Evolutionary conservation across 2,888 invertebrate genomes (phyloP).

Genomic region (Cataglyphis rosenhaueri): DNA sequence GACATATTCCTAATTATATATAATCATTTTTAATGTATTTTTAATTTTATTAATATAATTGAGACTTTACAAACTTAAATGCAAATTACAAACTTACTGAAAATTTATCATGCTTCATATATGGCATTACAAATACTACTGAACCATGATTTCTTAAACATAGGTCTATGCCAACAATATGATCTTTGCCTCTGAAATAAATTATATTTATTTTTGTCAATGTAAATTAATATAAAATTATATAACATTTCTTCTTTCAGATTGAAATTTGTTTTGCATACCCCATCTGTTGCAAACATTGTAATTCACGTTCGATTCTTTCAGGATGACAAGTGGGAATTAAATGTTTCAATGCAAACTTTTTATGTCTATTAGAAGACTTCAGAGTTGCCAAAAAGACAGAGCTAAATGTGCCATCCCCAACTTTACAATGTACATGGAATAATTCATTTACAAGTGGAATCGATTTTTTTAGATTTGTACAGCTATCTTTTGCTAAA

Average conservation of each 20-base stretch:
- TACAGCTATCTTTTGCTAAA: conserved; percentile 79
- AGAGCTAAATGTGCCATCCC: conserved; percentile 95
- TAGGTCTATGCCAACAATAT: conserved; percentile 93
- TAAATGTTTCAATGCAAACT: conserved; percentile 94
- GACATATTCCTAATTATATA: conserved; percentile 90
- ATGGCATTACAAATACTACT: conserved; percentile 96
- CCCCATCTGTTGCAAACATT: conserved; percentile 93
- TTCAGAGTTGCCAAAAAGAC: conserved; percentile 92
- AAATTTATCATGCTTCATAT: conserved; percentile 93
- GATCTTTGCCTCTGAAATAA: conserved; percentile 90
- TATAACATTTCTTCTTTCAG: background rate
- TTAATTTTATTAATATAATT: background rate
- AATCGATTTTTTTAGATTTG: conserved; percentile 86
- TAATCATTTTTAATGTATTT: conserved; percentile 32
- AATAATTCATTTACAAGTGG: conserved; percentile 89
- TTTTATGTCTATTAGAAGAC: conserved; percentile 85
- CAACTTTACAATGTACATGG: conserved; percentile 90
- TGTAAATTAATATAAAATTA: conserved; percentile 22
- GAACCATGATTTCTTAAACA: conserved; percentile 92
- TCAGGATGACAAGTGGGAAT: conserved; percentile 95
- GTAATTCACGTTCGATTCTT: conserved; percentile 92
- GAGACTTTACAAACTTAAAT: conserved; percentile 68
- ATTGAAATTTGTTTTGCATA: conserved; percentile 78
- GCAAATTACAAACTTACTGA: conserved; percentile 86
- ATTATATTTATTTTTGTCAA: conserved; percentile 37